phyloP scores from a whole-genome alignment of 2,888 invertebrate genomes.

The Lepas anatifera region DNA sequence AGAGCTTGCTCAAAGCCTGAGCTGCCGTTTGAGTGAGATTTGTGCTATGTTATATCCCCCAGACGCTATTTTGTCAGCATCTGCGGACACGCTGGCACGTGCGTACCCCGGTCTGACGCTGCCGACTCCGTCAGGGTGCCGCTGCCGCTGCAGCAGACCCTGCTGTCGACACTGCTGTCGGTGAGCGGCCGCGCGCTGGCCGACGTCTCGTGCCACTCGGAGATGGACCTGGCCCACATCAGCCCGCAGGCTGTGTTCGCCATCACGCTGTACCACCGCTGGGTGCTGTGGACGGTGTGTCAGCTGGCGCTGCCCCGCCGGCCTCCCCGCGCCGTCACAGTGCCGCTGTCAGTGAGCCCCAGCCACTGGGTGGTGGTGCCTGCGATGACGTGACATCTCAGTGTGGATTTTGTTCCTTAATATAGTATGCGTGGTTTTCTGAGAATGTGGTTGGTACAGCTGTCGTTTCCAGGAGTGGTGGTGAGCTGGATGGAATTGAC shows the following conservation, averaged over 20 bases:
- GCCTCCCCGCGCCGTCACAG: not conserved
- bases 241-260: not conserved
- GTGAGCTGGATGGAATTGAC: too few relatives aligned
- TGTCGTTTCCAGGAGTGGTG: too few relatives aligned
- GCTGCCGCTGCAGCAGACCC: slow-evolving; percentile 6
- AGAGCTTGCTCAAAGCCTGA: not conserved
- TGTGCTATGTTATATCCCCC: not conserved
- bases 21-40: not conserved
- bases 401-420: too few relatives aligned
- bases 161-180: not conserved
- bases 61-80: not conserved
- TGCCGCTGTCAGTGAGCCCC: not conserved
- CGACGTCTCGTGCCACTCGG: not conserved
- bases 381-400: too few relatives aligned
- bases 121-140: not conserved
- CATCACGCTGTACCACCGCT: slow-evolving; percentile 1
- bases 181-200: not conserved
- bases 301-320: not conserved
- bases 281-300: not conserved
- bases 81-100: not conserved
- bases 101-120: not conserved
- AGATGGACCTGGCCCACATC: not conserved
- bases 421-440: too few relatives aligned
- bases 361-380: too few relatives aligned
- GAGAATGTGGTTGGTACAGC: too few relatives aligned